Evolutionary conservation across 2,797 vertebrate species (phyloP), one percentile per base, ranked within the genome.

Genomic region (Alcedo quadribrachys): DNA sequence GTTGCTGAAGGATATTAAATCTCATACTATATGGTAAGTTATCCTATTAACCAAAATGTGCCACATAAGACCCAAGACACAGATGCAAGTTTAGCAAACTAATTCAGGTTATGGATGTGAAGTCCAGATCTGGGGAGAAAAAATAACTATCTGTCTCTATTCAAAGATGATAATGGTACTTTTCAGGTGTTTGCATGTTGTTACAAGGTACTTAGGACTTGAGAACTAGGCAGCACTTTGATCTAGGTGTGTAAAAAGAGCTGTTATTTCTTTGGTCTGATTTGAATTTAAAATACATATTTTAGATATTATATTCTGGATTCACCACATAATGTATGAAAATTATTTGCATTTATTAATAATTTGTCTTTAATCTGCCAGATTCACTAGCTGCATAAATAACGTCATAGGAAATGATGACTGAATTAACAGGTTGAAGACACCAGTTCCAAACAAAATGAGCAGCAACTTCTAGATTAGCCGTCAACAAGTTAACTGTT

Each of bases 141-240:
- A 91, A 68, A 54, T 1, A 79, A 8, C 46, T 25, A 43, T 3
- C 43, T 79, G 24, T 42, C 21, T 66, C 19, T 60, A 5, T 27
- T 45, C 55, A 81, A 69, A 91, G 62, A 20, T 45, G 28, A 16
- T 19, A 17, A 25, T 6, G 28, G 37, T 7, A 53, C 18, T 76
- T 87, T 57, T 40, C 42, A 57, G 67, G 9, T 75, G 40, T 63
- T 51, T 86, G 62, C 30, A 14, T 20, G 37, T 20, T 21, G 11
- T 27, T 28, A 20, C 12, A 12, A 75, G 33, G 32, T 35, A 45
- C 0, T 0, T 0, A 67, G 32, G 45, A 32, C 33, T 50, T 68
- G 40, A 45, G 45, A 90, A 77, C 10, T 8, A 60, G 51, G 40
- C 33, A 87, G 35, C 9, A 32, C 27, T 51, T 25, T 32, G 22